Evolutionary conservation across 1,140 invertebrate species (phyloP), one percentile per base, ranked within the genome.

Genomic region (Microplitis demolitor): DNA sequence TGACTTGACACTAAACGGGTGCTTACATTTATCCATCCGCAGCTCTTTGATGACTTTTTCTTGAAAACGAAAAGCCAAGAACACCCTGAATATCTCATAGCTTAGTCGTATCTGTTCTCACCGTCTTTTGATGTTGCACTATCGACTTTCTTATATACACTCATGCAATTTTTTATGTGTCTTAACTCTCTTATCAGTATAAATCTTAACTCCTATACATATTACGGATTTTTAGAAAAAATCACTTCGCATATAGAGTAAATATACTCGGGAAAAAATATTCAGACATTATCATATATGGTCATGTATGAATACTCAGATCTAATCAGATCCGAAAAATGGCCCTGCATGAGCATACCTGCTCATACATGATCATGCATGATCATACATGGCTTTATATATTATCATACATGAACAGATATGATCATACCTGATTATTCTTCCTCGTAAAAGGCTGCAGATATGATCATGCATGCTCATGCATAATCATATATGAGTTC

Each of bases 81-180:
- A 60, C 54, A 64, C 68, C 56, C 77, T 77, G 72, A 80, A 67
- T 71, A 60, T 71, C 54, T 72, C 67, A 16, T 78, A 78, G 80
- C 84, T 85, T 80, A 82, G 80, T 79, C 80, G 83, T 85, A 87
- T 87, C 84, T 82, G 85, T 84, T 87, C 80, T 87, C 85, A 83
- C 83, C 74, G 73, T 72, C 53, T 84, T 87, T 87, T 87, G 86
- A 87, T 86, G 82, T 87, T 69, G 31, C 71, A 74, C 69, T 77
- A 80, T 78, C 77, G 77, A 68, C 73, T 70, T 69, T 73, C 76
- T 16, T 76, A 73, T 71, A 71, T 58, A 64, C 73, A 62, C 74
- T 39, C 54, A 76, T 73, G 66, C 14, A 53, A 66, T 69, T 76
- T 78, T 75, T 69, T 66, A 51, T 70, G 4, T 13, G 6, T 64